Evolutionary conservation across 1,140 invertebrate species (phyloP).

Genomic region (Caerostris darwini): DNA sequence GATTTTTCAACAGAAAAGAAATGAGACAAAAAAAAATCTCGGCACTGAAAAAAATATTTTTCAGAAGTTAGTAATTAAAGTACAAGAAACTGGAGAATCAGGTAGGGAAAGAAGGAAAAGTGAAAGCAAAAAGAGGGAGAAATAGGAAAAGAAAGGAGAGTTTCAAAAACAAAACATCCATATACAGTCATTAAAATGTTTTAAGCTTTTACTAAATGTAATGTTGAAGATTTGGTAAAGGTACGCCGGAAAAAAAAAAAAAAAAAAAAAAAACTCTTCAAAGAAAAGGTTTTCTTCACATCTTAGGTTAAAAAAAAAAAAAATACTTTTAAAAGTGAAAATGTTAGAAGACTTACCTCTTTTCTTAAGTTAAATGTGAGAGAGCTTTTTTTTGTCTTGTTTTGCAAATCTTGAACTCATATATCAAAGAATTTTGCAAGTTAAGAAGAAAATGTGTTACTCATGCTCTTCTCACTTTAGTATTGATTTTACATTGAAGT

Average conservation of each 20-base stretch:
- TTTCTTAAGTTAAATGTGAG: conserved; percentile 24
- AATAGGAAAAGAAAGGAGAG: neutral
- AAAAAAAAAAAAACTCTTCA: neutral
- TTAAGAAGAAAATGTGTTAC: neutral
- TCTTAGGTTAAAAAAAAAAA: neutral
- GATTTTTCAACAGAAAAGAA: neutral
- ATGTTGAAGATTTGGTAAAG: conserved; percentile 47
- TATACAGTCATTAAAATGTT: conserved; percentile 65
- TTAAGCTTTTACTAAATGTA: conserved; percentile 58
- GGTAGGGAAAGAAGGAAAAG: neutral
- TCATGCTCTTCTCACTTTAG: neutral
- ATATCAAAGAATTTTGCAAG: neutral
- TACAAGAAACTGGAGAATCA: conserved; percentile 44
- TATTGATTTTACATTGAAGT: neutral
- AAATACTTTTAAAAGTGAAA: conserved; percentile 10
- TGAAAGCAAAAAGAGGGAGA: neutral
- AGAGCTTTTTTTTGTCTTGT: neutral
- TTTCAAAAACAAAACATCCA: conserved; percentile 34
- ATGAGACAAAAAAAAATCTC: neutral
- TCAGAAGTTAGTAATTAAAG: conserved; percentile 43
- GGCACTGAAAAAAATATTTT: conserved; percentile 14
- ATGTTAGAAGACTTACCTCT: neutral
- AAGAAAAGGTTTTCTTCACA: neutral
- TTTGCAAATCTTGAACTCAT: neutral
- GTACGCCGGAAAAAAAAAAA: neutral